phyloP scores from a whole-genome alignment of 1,140 invertebrate species.

The Homalodisca vitripennis region DNA sequence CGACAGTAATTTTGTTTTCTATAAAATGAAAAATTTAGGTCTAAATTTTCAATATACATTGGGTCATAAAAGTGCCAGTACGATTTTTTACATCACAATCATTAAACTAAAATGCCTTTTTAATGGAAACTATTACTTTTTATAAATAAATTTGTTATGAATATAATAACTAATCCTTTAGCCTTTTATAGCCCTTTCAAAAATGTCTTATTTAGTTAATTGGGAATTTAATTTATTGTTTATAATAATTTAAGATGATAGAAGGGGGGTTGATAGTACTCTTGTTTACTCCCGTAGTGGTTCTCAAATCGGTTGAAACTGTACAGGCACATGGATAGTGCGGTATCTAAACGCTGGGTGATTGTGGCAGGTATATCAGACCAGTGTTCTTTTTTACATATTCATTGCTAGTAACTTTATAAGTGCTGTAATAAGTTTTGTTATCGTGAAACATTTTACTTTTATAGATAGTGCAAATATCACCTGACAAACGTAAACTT shows the following conservation, averaged over 20 bases:
- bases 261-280: neutral
- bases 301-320: neutral
- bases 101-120: neutral
- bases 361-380: constrained; percentile 24
- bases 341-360: constrained; percentile 6
- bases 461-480: constrained; percentile 11
- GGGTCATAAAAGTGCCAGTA: constrained; percentile 17
- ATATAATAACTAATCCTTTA: too few species aligned
- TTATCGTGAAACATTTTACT: constrained; percentile 8
- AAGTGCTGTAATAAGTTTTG: constrained; percentile 17
- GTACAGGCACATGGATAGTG: too few species aligned
- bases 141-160: too few species aligned
- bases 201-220: neutral
- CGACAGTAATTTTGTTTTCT: constrained; percentile 13
- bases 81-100: neutral
- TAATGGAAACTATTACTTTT: too few species aligned
- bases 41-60: constrained; percentile 4
- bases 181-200: too few species aligned
- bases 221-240: neutral
- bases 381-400: constrained; percentile 31
- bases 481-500: constrained; percentile 7
- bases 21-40: neutral
- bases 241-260: too few species aligned
- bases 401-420: constrained; percentile 13
- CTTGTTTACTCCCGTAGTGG: neutral